Evolutionary conservation across 2,888 invertebrate species (phyloP), one percentile per base, ranked within the genome.

Genomic region (Parascotia fuliginaria): DNA sequence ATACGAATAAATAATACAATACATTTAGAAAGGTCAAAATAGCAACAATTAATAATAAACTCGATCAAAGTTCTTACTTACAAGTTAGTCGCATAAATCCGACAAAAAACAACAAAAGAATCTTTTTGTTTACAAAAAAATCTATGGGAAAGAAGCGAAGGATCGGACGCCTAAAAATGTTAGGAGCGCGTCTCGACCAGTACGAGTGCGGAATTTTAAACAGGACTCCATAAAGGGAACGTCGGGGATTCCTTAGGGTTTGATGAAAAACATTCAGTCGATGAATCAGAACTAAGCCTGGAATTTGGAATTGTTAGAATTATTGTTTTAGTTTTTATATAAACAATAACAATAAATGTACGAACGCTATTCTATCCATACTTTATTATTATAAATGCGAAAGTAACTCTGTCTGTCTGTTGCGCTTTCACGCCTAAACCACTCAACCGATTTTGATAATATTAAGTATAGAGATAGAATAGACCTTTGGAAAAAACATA

Each of bases 181-280:
- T 76, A 56, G 83, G 84, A 83, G 75, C 80, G 84, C 84, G 80
- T 78, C 79, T 79, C 71, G 62, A 60, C 46, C 57, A 45, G 75
- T 78, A 88, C 91, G 87, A 75, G 83, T 81, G 75, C 55, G 86
- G 91, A 90, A 91, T 91, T 85, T 89, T 81, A 90, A 91, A 79
- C 73, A 89, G 84, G 73, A 72, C 76, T 77, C 82, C 85, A 82
- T 83, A 79, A 79, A 84, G 76, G 88, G 85, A 72, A 73, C 72
- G 75, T 61, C 67, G 75, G 79, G 79, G 76, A 83, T 84, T 70
- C 74, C 70, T 79, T 34, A 59, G 72, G 65, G 60, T 63, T 60
- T 68, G 74, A 70, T 71, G 72, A 80, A 83, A 82, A 81, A 76
- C 67, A 55, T 67, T 60, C 65, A 66, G 60, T 66, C 68, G 70